phyloP scores from a whole-genome alignment of 2,797 vertebrate species.

The Dicrostonyx torquatus region DNA sequence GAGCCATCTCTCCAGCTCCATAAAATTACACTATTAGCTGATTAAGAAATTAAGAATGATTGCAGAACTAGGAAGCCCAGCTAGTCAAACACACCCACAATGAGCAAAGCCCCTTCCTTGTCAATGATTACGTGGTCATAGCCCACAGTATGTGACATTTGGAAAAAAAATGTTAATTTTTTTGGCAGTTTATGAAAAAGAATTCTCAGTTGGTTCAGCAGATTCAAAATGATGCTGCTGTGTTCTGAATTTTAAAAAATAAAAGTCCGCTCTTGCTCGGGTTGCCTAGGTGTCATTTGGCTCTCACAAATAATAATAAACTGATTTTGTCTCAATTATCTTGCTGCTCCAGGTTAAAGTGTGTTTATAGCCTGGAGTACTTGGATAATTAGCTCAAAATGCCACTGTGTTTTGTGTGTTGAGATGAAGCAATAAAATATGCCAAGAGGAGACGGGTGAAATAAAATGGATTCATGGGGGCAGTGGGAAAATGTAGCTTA shows the following conservation, averaged over 20 bases:
- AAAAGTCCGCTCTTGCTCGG: background rate
- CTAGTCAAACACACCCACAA: background rate
- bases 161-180: background rate
- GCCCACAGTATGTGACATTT: background rate
- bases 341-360: slow-evolving; percentile 54
- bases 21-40: background rate
- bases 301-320: slow-evolving; percentile 48
- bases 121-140: background rate
- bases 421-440: slow-evolving; percentile 24
- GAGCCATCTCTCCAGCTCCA: too few relatives aligned
- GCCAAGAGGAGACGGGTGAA: background rate
- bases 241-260: background rate
- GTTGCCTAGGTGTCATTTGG: slow-evolving; percentile 11
- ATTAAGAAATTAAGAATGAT: background rate
- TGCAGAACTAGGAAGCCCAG: background rate
- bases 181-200: slow-evolving; percentile 16
- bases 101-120: background rate
- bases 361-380: slow-evolving; percentile 33
- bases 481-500: background rate
- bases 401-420: slow-evolving; percentile 27
- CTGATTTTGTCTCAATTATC: slow-evolving; percentile 64
- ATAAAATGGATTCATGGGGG: slow-evolving; percentile 44
- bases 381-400: slow-evolving; percentile 58
- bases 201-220: background rate
- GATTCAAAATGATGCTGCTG: background rate